Percentiles rank a stretch among this genome's conserved stretches.
These are phyloP conservation scores for Ptychodera flava DNA, from an alignment of 35 echinoderm and acorn worm species.

Conservation along the genomic window DNA sequence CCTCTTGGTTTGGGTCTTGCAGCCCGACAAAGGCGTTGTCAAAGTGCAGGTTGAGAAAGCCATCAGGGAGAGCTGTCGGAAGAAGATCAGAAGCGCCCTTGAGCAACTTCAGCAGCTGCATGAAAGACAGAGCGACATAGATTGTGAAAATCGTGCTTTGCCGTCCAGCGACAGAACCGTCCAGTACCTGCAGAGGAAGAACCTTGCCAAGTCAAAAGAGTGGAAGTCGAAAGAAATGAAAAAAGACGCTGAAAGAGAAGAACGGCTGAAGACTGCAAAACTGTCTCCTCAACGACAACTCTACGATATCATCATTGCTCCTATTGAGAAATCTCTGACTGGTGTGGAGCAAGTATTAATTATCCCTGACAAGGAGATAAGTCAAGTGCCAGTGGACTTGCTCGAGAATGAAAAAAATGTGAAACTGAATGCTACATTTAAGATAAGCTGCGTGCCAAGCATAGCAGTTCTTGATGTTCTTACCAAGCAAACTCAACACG, in stretches of 20 bases:
- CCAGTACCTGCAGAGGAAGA: conserved; percentile 31
- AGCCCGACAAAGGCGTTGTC: conserved; percentile 55
- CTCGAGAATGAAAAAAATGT: conserved; percentile 37
- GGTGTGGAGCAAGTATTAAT: conserved; percentile 24
- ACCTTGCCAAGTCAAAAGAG: conserved; percentile 9
- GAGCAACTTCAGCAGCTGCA: conserved; percentile 14
- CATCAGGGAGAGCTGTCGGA: not conserved
- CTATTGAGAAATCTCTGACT: conserved; percentile 21
- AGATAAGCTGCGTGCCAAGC: conserved; percentile 21
- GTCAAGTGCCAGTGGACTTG: conserved; percentile 52
- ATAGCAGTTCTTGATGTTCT: conserved; percentile 17
- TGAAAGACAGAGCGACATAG: not conserved
- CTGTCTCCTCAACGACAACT: conserved; percentile 24
- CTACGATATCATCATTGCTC: conserved; percentile 29
- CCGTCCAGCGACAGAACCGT: conserved; percentile 43
- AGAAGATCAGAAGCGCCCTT: not conserved
- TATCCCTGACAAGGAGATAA: conserved; percentile 37
- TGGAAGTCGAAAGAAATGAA: not conserved
- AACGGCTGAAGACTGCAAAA: not conserved
- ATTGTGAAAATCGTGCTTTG: conserved; percentile 54
- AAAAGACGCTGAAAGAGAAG: not conserved
- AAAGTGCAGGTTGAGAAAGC: not conserved
- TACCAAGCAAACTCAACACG: not conserved
- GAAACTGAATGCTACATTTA: conserved; percentile 22
- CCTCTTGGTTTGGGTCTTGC: conserved; percentile 47